phyloP scores from a whole-genome alignment of 2,113 vertebrate genomes.

The Promerops cafer region DNA sequence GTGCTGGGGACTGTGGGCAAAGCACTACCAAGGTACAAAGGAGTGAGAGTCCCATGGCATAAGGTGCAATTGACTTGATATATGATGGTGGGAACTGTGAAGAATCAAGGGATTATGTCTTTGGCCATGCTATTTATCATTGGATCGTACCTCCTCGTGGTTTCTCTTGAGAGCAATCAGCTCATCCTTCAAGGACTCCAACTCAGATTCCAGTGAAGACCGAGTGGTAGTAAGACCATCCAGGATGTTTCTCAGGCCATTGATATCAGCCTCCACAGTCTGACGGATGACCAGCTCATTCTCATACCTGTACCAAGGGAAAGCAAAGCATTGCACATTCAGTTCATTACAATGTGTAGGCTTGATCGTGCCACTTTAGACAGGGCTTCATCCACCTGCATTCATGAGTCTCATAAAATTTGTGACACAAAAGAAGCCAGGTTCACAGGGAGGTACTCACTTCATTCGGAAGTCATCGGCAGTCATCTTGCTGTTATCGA shows the following conservation, averaged over 20 bases:
- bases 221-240: conserved; percentile 40
- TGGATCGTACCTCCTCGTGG: conserved; percentile 59
- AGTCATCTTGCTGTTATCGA: conserved; percentile 38
- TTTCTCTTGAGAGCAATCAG: conserved; percentile 64
- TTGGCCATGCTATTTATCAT: accelerated
- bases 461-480: conserved; percentile 76
- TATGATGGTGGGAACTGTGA: neutral
- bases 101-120: neutral
- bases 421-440: no score
- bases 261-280: conserved; percentile 50
- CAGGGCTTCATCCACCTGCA: no score
- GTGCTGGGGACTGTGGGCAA: neutral
- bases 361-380: neutral
- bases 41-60: neutral
- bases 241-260: conserved; percentile 54
- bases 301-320: conserved; percentile 53
- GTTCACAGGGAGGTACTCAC: conserved; percentile 40
- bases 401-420: neutral
- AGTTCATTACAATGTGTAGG: neutral
- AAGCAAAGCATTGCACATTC: neutral
- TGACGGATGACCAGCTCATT: conserved; percentile 52
- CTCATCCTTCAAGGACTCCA: conserved; percentile 7
- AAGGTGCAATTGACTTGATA: neutral
- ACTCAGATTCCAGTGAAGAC: neutral
- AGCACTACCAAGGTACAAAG: neutral